Evolutionary conservation across 2,113 vertebrate species (phyloP), one percentile per base, ranked within the genome.

Genomic region (Cyprinus carpio): DNA sequence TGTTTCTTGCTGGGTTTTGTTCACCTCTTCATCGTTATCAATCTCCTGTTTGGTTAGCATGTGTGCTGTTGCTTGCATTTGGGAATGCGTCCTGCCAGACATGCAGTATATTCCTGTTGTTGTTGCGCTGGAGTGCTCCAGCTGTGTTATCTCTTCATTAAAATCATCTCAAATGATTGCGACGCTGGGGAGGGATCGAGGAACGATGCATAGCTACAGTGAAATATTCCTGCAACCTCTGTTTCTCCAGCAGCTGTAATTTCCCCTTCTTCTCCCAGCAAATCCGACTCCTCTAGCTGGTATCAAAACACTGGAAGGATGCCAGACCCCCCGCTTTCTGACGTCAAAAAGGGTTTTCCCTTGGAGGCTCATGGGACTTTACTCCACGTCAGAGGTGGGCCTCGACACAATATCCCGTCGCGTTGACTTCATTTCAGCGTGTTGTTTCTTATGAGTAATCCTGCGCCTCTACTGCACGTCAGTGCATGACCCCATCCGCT

Each of bases 321-420:
- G 87, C 88, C 87, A 25, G 83, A 74, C 85, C 54, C n/a, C 82
- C 49, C 64, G 49, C 84, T 89, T n/a, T n/a, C n/a, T 93, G 92
- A 93, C 91, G 93, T 94, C 93, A 93, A 89, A 20, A 90, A 90
- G 83, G 71, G n/a, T n/a, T 89, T 92, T 90, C 90, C 90, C 91
- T 91, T 15, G 27, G 91, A 88, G 91, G 87, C 89, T 86, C 0
- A 18, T 9, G 91, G 92, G 90, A 91, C 90, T 88, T 89, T 90
- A 86, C 87, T 90, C 89, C 89, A 87, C 83, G 87, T 91, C 88
- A 91, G 27, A 79, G 64, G 76, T 77, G 65, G 23, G 56, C 81
- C 86, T 77, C 75, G 86, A 88, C 54, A 83, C 78, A 85, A 60
- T 11, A 0, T 69, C 49, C 74, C 34, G 29, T 82, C 58, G 76